phyloP scores from a whole-genome alignment of 2,797 vertebrate genomes.

The Masticophis lateralis region DNA sequence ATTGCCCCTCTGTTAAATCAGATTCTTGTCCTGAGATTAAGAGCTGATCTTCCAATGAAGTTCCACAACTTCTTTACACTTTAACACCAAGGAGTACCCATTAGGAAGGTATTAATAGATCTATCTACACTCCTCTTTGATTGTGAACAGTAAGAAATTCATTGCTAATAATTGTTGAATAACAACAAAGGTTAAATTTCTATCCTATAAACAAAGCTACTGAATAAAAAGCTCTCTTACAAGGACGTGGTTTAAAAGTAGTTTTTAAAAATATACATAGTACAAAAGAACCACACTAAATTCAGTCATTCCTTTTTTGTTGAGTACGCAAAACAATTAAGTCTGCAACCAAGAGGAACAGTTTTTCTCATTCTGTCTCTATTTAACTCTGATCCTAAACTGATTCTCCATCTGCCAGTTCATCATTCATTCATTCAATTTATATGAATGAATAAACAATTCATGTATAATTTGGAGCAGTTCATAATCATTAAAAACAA shows the following conservation, averaged over 20 bases:
- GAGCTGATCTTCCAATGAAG: not conserved
- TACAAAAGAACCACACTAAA: not conserved
- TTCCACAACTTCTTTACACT: not conserved
- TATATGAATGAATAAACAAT: not conserved
- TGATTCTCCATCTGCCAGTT: not conserved
- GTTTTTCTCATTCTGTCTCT: not conserved
- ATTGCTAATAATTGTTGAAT: not conserved
- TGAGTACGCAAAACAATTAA: not conserved
- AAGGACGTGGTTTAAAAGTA: not conserved
- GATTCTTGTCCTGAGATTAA: not conserved
- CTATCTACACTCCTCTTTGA: not conserved
- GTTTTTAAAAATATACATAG: not conserved
- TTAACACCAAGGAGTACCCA: not conserved
- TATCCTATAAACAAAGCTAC: not conserved
- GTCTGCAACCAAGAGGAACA: not conserved
- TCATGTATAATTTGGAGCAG: not conserved
- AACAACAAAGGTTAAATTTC: not conserved
- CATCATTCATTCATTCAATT: not conserved
- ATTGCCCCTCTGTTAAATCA: not conserved
- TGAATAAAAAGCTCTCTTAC: not conserved
- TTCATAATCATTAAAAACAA: not conserved
- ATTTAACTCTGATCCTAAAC: not conserved
- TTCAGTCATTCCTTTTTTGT: not conserved
- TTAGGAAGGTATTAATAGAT: not conserved
- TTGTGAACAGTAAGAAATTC: not conserved